Evolutionary conservation across 2,888 invertebrate species (phyloP).

Genomic region (Drosophila paracracens): DNA sequence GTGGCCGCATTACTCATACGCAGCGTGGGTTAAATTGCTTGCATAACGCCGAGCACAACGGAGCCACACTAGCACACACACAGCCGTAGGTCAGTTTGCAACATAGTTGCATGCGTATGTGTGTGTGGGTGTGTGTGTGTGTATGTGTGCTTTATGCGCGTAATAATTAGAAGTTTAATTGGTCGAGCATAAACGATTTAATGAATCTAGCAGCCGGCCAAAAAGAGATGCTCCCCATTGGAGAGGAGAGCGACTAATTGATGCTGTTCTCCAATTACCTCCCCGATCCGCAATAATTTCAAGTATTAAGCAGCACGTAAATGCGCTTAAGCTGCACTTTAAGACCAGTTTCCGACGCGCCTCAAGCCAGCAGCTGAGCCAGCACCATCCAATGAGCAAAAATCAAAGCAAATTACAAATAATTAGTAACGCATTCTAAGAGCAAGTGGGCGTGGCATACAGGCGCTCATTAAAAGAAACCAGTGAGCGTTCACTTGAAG

Average conservation of each 20-base stretch:
- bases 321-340: constrained; percentile 63
- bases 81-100: constrained; percentile 47
- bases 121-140: constrained; percentile 3
- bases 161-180: constrained; percentile 73
- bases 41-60: constrained; percentile 9
- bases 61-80: neutral
- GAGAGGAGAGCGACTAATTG: constrained; percentile 17
- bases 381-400: constrained; percentile 17
- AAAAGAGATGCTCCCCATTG: constrained; percentile 17
- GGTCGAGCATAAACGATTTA: constrained; percentile 59
- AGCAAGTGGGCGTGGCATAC: constrained; percentile 25
- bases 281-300: constrained; percentile 28
- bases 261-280: constrained; percentile 1
- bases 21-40: constrained; percentile 55
- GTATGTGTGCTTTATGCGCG: constrained; percentile 15
- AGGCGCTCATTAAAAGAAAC: constrained; percentile 65
- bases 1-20: constrained; percentile 64
- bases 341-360: constrained; percentile 18
- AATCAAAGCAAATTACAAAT: constrained; percentile 76
- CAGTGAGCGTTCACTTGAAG: constrained; percentile 34
- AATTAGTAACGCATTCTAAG: constrained; percentile 64
- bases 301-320: constrained; percentile 61
- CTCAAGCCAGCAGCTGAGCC: neutral
- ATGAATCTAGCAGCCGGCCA: constrained; percentile 30
- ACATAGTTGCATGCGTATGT: constrained; percentile 1